Evolutionary conservation across 2,888 invertebrate species (phyloP), one percentile per base, ranked within the genome.

Genomic region (Aspidapion aeneum): DNA sequence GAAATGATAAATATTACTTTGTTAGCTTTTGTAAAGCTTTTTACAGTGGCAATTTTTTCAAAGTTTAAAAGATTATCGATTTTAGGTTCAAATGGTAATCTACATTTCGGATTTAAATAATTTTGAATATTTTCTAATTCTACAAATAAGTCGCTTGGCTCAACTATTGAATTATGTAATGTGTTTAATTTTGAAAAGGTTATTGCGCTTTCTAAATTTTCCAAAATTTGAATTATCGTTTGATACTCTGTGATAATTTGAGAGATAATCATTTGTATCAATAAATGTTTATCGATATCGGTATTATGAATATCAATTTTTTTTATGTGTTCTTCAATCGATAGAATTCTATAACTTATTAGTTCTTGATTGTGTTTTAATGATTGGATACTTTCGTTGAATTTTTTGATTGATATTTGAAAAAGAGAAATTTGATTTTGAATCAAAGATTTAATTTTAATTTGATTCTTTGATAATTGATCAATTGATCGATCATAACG

Each of bases 161-260:
- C n/a, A n/a, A n/a, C n/a, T 49, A 58, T 58, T n/a, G 58, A 1
- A 18, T 49, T 58, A 48, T 49, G 49, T 22, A 58, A 50, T 17
- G 20, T 58, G 48, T 58, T 58, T 18, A 58, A 17, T 50, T 48
- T 58, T n/a, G 58, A 21, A 58, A 58, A 48, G 12, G 58, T 58
- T 48, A 49, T 49, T 58, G 18, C 58, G 2, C 9, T 49, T 48
- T 50, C 48, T 1, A 58, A 9, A 12, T 58, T 58, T 49, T 48
- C 58, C 18, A 58, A 58, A 58, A 49, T 58, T 18, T 3, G 35
- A 35, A 3, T 3, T 35, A 35, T 35, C 35, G 35, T 35, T 35
- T n/a, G n/a, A n/a, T n/a, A n/a, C n/a, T n/a, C n/a, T n/a, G n/a
- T n/a, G n/a, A n/a, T n/a, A n/a, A n/a, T n/a, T n/a, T n/a, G n/a